Evolutionary conservation across 2,888 invertebrate species (phyloP).

Genomic region (Meta bourneti): DNA sequence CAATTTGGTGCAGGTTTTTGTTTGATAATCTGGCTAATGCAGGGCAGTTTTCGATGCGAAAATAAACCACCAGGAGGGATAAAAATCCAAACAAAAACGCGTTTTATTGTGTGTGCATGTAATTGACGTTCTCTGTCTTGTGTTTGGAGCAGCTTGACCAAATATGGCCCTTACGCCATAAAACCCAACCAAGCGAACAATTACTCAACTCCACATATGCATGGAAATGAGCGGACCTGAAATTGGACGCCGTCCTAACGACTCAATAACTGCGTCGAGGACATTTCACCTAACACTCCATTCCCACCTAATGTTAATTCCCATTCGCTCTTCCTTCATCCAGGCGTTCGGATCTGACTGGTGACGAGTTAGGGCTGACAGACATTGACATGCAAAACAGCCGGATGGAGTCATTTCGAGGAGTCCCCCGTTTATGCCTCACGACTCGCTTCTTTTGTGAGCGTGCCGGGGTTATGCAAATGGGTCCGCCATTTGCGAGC

Average conservation of each 20-base stretch:
- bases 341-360: neutral
- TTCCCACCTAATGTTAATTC: neutral
- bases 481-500: slow-evolving; percentile 26
- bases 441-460: slow-evolving; percentile 35
- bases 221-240: no score
- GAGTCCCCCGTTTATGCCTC: slow-evolving; percentile 13
- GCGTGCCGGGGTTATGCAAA: slow-evolving; percentile 32
- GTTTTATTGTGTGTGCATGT: neutral
- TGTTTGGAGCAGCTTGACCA: neutral
- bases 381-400: slow-evolving; percentile 54
- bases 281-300: no score
- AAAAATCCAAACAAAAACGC: no score
- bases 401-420: slow-evolving; percentile 50
- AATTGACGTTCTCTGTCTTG: neutral
- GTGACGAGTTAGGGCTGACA: slow-evolving; percentile 23
- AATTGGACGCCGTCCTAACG: no score
- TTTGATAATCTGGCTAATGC: no score
- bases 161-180: no score
- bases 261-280: neutral
- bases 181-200: no score
- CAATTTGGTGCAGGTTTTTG: no score
- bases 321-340: slow-evolving; percentile 29
- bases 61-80: no score
- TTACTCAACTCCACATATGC: no score
- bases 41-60: no score